These are phyloP conservation scores for Agonopterix heracliana DNA, from an alignment of 2,888 invertebrate species.

Conservation along the genomic window DNA sequence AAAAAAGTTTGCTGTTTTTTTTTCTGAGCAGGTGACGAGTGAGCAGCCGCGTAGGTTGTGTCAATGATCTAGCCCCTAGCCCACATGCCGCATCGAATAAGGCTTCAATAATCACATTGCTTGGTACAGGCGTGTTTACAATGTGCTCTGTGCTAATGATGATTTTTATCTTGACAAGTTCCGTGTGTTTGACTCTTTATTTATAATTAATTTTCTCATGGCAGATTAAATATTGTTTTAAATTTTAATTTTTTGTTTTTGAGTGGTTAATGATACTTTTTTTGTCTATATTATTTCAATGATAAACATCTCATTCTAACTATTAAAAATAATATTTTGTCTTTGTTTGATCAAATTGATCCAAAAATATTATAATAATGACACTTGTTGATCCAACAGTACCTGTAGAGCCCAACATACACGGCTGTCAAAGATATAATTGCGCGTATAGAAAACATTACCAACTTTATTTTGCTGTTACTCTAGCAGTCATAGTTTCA, in stretches of 20 bases:
- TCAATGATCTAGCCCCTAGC: slow-evolving; percentile 73
- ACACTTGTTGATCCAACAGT: slow-evolving; percentile 47
- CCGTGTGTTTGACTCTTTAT: no score
- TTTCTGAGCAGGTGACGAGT: slow-evolving; percentile 68
- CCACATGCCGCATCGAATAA: slow-evolving; percentile 73
- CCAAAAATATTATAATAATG: background rate
- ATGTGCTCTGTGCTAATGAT: slow-evolving; percentile 26
- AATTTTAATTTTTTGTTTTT: no score
- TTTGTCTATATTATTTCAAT: no score
- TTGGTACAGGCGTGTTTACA: slow-evolving; percentile 39
- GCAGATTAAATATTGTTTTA: no score
- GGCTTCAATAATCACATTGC: slow-evolving; percentile 67
- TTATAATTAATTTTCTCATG: no score
- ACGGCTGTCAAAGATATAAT: slow-evolving; percentile 70
- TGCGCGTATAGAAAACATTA: slow-evolving; percentile 63
- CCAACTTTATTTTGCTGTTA: slow-evolving; percentile 40
- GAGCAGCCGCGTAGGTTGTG: slow-evolving; percentile 66
- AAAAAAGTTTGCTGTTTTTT: slow-evolving; percentile 45
- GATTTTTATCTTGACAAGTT: slow-evolving; percentile 27
- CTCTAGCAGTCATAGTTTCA: slow-evolving; percentile 13
- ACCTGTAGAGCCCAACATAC: slow-evolving; percentile 41
- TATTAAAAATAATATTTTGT: no score
- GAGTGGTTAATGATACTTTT: no score
- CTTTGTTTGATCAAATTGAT: background rate
- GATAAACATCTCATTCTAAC: no score